A percentile compares a stretch with the other conserved stretches of the same genome.
These are phyloP conservation scores for Polietes domitor DNA, from an alignment of 2,888 invertebrate genomes.

Conservation along the genomic window DNA sequence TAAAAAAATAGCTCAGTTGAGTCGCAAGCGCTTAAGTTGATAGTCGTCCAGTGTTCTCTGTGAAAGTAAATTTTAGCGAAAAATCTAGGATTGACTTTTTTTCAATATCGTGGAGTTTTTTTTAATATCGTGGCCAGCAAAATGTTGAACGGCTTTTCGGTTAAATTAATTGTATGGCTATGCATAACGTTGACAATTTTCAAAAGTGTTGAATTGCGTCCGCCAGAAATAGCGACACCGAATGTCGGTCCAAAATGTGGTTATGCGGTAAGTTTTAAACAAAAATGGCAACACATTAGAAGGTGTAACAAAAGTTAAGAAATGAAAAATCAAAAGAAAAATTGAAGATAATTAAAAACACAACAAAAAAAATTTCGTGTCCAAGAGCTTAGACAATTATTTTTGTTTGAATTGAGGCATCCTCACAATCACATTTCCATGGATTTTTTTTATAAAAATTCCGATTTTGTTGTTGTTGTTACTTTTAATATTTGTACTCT, in stretches of 20 bases:
- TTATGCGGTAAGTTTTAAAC: constrained; percentile 74
- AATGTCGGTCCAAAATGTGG: constrained; percentile 72
- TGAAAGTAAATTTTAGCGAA: background rate
- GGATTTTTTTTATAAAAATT: no score
- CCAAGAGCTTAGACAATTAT: no score
- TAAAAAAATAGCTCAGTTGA: constrained; percentile 52
- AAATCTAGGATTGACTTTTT: constrained; percentile 6
- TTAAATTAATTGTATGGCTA: constrained; percentile 41
- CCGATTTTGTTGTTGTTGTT: no score
- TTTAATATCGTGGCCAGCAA: no score
- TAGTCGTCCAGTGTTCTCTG: background rate
- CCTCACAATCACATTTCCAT: no score
- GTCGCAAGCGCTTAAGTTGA: background rate
- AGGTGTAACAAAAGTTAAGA: no score
- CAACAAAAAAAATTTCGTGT: background rate
- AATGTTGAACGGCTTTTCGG: constrained; percentile 51
- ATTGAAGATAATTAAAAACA: constrained; percentile 54
- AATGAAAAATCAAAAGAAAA: no score
- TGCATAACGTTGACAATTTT: constrained; percentile 46
- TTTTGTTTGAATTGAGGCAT: no score
- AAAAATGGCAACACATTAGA: constrained; percentile 54
- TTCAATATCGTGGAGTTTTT: no score
- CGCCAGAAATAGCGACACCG: constrained; percentile 62
- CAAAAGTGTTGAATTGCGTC: constrained; percentile 61
- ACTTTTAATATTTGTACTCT: no score